Base-by-base conservation (phyloP, 64 coral and sea anemone genomes). In the Porites lutea region DNA sequence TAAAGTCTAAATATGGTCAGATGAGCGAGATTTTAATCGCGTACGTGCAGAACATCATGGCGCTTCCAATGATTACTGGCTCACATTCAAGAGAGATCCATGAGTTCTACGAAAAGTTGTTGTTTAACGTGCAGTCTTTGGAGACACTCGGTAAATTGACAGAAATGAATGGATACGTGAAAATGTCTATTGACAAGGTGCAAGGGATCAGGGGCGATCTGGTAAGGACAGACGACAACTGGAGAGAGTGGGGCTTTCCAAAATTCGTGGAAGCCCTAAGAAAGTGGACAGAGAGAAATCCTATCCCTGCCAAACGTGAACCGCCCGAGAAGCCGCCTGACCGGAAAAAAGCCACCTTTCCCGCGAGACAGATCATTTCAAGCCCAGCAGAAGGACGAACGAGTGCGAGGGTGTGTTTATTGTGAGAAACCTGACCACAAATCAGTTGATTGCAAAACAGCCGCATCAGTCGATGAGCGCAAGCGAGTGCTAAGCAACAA, bases 161-260 rank as follows among this genome's bases (percentile, higher is more conserved):
- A 49, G 72, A 91, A 74, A 49, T 91, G 47, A 65, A 91, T 47
- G 78, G 79, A 67, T 78, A 78, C 2, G 79, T 91, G 18, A 52
- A 65, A 27, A 83, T 83, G 59, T 83, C 89, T 1, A 27, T 91
- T 37, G 89, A 91, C 47, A 91, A 91, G 37, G 65, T 91, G 18
- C 65, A 67, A 16, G 79, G 74, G 10, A 91, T 91, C 4, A 82
- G 73, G 22, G 51, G 69, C 47, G 64, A 91, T 23, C 78, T 91
- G 15, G 81, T 68, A 1, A 73, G 84, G 50, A 85, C 85, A 1
- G 65, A 92, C 51, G 90, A 85, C 3, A 83, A 92, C 20, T 92
- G 90, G 81, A 75, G 65, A 37, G 65, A 92, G 2, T 92, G 90
- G 90, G 49, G 46, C 37, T 91, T 91, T 73, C 4, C 16, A 0